These are phyloP conservation scores for Cerceris ruficornis DNA, from an alignment of 2,888 invertebrate species.

Conservation along the genomic window DNA sequence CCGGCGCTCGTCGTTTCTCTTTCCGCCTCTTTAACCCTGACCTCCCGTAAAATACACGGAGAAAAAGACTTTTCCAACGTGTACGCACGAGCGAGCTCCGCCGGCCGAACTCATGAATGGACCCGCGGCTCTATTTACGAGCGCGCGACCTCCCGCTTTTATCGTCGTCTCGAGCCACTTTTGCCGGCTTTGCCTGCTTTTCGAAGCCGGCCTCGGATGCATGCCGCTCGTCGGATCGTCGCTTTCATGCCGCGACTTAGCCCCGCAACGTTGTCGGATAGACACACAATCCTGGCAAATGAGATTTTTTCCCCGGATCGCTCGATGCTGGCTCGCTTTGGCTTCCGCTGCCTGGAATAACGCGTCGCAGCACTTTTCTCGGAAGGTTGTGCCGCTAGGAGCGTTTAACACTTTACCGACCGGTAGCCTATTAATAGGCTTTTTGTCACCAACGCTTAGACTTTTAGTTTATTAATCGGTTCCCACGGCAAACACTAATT, in stretches of 20 bases:
- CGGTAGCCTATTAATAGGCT: too few species aligned
- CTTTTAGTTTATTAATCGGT: too few species aligned
- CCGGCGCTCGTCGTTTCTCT: constrained; percentile 43
- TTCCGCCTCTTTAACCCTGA: constrained; percentile 77
- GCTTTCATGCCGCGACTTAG: constrained; percentile 27
- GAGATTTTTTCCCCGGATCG: not conserved
- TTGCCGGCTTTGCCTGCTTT: constrained; percentile 43
- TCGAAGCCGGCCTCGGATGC: constrained; percentile 14
- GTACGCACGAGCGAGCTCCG: constrained; percentile 72
- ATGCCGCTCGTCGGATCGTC: constrained; percentile 5
- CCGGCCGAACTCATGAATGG: constrained; percentile 77
- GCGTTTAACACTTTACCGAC: too few species aligned
- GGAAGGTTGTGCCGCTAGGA: too few species aligned
- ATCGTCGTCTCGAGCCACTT: constrained; percentile 59
- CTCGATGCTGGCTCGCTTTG: not conserved
- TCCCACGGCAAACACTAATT: too few species aligned
- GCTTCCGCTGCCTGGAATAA: too few species aligned
- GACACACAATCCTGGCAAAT: not conserved
- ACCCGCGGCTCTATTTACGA: constrained; percentile 74
- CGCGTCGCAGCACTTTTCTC: too few species aligned
- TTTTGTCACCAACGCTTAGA: too few species aligned
- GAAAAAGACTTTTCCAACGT: constrained; percentile 78
- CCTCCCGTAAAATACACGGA: constrained; percentile 76
- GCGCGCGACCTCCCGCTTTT: constrained; percentile 68
- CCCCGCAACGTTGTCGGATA: not conserved